phyloP scores from a whole-genome alignment of 2,113 vertebrate genomes.

The Planiliza haematocheilus region DNA sequence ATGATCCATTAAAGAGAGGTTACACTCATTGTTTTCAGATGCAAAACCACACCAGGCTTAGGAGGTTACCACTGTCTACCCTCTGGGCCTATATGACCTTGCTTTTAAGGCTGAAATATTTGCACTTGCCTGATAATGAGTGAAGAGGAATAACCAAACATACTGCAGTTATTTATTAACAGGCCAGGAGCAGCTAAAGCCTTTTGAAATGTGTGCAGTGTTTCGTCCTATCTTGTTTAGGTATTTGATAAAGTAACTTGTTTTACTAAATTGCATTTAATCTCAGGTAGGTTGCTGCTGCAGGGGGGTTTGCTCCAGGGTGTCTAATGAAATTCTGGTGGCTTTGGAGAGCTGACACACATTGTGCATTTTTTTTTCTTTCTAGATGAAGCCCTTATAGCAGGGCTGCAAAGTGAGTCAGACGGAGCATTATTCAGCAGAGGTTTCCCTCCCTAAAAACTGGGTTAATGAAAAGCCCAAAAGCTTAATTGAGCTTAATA shows the following conservation, averaged over 20 bases:
- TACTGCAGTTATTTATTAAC: slow-evolving; percentile 45
- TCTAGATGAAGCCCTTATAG: slow-evolving; percentile 66
- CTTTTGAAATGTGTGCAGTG: slow-evolving; percentile 15
- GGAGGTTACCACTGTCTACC: slow-evolving; percentile 37
- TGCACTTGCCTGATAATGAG: slow-evolving; percentile 51
- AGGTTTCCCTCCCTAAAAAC: slow-evolving; percentile 80
- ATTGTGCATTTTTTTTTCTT: slow-evolving; percentile 55
- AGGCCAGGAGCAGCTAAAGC: slow-evolving; percentile 18
- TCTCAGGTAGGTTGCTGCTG: slow-evolving; percentile 63
- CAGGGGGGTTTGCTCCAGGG: slow-evolving; percentile 61
- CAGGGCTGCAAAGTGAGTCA: slow-evolving; percentile 72
- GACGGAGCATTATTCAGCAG: slow-evolving; percentile 77
- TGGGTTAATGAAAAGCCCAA: slow-evolving; percentile 85
- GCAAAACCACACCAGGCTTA: slow-evolving; percentile 56
- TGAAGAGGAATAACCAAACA: slow-evolving; percentile 41
- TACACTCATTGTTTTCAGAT: slow-evolving; percentile 65
- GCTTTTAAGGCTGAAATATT: slow-evolving; percentile 62
- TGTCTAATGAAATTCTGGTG: slow-evolving; percentile 72
- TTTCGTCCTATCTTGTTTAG: slow-evolving; percentile 53
- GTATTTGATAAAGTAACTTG: slow-evolving; percentile 55
- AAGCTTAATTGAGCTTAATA: slow-evolving; percentile 83
- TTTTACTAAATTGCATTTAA: slow-evolving; percentile 71
- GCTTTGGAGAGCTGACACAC: slow-evolving; percentile 74
- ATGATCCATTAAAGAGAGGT: slow-evolving; percentile 61
- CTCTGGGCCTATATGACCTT: slow-evolving; percentile 55